phyloP scores from a whole-genome alignment of 2,888 invertebrate species.

The Mesoligia furuncula region DNA sequence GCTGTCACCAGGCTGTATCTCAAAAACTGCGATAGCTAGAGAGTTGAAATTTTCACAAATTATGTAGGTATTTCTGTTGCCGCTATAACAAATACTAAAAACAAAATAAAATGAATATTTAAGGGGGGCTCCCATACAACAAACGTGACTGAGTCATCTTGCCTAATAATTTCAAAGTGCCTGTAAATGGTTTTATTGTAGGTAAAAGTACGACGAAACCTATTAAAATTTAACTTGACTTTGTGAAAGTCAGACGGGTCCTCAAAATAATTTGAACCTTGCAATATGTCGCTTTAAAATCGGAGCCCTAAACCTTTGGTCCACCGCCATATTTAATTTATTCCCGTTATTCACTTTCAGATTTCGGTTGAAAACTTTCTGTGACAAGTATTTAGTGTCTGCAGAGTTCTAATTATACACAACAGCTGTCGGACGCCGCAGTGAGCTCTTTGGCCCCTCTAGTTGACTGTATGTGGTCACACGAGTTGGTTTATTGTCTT shows the following conservation, averaged over 20 bases:
- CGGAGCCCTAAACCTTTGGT: neutral
- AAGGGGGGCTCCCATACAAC: no score
- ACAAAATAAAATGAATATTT: no score
- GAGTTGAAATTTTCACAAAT: no score
- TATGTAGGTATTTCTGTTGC: no score
- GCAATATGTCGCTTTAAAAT: neutral
- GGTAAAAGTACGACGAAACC: neutral
- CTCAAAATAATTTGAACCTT: neutral
- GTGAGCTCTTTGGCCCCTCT: constrained; percentile 4
- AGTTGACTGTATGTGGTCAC: constrained; percentile 36
- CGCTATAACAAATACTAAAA: no score
- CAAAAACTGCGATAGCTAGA: no score
- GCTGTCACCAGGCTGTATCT: no score
- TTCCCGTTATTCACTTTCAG: constrained; percentile 10
- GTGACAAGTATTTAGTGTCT: constrained; percentile 13
- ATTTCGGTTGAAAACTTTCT: constrained; percentile 23
- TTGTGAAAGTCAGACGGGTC: neutral
- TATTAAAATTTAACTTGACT: neutral
- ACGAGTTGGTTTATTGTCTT: constrained; percentile 24
- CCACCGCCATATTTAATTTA: neutral
- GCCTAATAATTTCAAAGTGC: neutral
- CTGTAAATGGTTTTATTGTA: no score
- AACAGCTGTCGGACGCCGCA: constrained; percentile 33
- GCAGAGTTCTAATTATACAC: constrained; percentile 25
- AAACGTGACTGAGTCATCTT: neutral